Evolutionary conservation across 2,113 vertebrate genomes (phyloP), one percentile per base, ranked within the genome.

Genomic region (Thomomys bottae): DNA sequence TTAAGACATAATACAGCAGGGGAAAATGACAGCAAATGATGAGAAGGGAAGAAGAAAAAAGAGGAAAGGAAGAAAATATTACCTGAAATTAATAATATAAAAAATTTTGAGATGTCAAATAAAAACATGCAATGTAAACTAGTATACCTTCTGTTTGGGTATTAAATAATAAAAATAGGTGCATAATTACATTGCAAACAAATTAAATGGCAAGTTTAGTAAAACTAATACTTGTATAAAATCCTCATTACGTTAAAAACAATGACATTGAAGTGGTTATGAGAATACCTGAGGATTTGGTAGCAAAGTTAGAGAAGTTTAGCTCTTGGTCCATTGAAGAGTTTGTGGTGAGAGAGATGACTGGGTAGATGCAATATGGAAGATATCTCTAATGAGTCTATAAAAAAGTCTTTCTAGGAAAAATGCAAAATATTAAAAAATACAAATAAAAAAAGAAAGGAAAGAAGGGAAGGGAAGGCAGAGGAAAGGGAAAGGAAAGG

Each of bases 1-100:
- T 66, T 88, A 76, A 45, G 64, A 28, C 30, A 79, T 70, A 75
- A 40, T 91, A 42, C 36, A 89, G 64, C 2, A 90, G 8, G 23
- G 79, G 71, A 38, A 11, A 67, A 72, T 12, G 20, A 34, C 61
- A 42, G 21, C 59, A 92, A 94, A 77, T 42, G 94, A 73, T 72
- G 45, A 81, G 17, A 15, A 4, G 17, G 49, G 18, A 15, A 54
- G 14, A 54, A 95, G 63, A 94, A 28, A 70, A 73, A 89, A 71
- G 76, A 23, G 66, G 32, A 76, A 85, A 36, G 10, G 12, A 86
- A 79, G 91, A 92, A 89, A 63, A 21, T 90, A 64, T 24, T 8
- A 91, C 90, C 4, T 84, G 11, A 88, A 61, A 63, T 15, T 26
- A 36, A 63, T 10, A 87, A 77, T 67, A 81, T 18, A 23, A 68